Percentiles rank a stretch among this genome's conserved stretches.
These are phyloP conservation scores for Drosophila subobscura DNA, from an alignment of 1,140 invertebrate species.

Conservation along the genomic window DNA sequence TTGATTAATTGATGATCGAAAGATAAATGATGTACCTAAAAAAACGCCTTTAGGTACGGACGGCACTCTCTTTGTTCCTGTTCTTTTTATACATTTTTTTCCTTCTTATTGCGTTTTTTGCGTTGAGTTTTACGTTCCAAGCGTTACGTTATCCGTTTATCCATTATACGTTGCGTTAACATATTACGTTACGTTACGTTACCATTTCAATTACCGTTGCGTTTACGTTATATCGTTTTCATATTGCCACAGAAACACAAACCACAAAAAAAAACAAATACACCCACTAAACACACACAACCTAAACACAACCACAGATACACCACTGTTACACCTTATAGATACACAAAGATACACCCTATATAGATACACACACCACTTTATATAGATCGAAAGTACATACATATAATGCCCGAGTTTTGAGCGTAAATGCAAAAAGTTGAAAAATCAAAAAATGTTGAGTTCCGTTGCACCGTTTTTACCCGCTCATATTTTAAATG, in stretches of 20 bases:
- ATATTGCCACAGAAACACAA: constrained; percentile 29
- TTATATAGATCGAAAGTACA: constrained; percentile 9
- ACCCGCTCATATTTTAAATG: constrained; percentile 47
- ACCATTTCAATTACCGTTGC: constrained; percentile 60
- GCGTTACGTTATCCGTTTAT: constrained; percentile 74
- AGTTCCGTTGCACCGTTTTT: constrained; percentile 51
- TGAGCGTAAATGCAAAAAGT: constrained; percentile 25
- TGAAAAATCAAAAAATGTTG: constrained; percentile 44
- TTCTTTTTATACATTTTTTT: constrained; percentile 70
- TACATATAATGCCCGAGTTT: constrained; percentile 22
- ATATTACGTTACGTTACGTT: constrained; percentile 70
- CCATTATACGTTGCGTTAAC: constrained; percentile 67
- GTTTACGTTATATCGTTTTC: constrained; percentile 48
- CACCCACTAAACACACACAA: not conserved
- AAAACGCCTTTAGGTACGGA: constrained; percentile 65
- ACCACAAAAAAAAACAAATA: constrained; percentile 10
- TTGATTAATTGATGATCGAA: constrained; percentile 46
- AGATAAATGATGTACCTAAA: constrained; percentile 37
- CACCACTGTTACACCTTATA: constrained; percentile 20
- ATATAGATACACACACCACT: constrained; percentile 8
- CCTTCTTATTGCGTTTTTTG: constrained; percentile 79
- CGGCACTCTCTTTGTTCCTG: constrained; percentile 63
- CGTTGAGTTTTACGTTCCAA: constrained; percentile 74
- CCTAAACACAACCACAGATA: constrained; percentile 27
- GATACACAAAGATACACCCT: not conserved